Base-by-base conservation (phyloP, 53 echinoderm and acorn worm genomes). In the Stichopus horrens region DNA sequence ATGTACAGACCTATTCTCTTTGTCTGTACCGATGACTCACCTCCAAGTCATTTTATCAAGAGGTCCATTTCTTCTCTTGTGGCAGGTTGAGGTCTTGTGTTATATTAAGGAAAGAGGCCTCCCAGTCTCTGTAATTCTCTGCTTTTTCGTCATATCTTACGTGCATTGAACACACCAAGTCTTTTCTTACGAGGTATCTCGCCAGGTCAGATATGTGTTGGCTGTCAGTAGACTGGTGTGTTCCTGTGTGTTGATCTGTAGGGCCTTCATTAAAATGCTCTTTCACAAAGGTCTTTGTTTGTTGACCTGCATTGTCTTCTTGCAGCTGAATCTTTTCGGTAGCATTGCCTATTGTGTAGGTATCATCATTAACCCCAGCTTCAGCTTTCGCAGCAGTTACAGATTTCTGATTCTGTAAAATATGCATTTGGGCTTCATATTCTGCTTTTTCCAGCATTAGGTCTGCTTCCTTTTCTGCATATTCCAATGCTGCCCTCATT, bases 61-160 rank as follows among this genome's bases (percentile, higher is more conserved):
- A 92, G 89, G 37, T 92, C 92, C 10, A 86, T 71, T 53, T 92
- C 78, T 67, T 92, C 86, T 53, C 86, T 86, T 74, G 92, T 54
- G 59, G 82, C 6, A 89, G 89, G 58, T 76, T 75, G 4, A 74
- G 65, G 11, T 88, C 88, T 22, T 82, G 76, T 5, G 20, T 91
- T 10, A 88, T 83, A 57, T 91, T 77, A 23, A 22, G 18, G 63
- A 59, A 91, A 53, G 88, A 80, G 57, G 88, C 83, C 23, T 66
- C 88, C 91, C 91, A 91, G 11, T 88, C 68, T 52, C 82, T 7
- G 67, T 83, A 91, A 57, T 76, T 91, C 65, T 91, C 88, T 75
- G 88, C 83, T 73, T 88, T 73, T 52, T 88, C 88, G 60, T 91
- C 91, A 65, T 88, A 91, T 5, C 6, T 74, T 5, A 57, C 52